phyloP scores from a whole-genome alignment of 37 sponge, comb jelly and placozoan genomes.

The Oscarella lobularis region DNA sequence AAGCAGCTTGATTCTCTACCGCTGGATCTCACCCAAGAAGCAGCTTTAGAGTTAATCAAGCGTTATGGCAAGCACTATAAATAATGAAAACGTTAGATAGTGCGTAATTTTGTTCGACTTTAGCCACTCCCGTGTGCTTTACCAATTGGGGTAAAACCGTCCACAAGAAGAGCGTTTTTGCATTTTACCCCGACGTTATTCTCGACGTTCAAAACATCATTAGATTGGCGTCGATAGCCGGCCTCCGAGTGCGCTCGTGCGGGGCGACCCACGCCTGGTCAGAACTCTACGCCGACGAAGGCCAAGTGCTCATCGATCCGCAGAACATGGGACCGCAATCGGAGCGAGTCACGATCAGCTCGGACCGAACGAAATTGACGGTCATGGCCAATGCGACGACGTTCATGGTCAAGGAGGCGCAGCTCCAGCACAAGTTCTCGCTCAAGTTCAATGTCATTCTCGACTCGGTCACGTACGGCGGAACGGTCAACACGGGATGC shows the following conservation, averaged over 20 bases:
- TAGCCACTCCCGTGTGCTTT: no score
- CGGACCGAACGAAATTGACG: background rate
- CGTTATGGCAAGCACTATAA: no score
- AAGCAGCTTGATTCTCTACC: no score
- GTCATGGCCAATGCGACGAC: background rate
- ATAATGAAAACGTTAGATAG: no score
- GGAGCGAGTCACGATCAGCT: background rate
- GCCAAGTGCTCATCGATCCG: background rate
- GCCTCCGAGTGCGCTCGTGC: background rate
- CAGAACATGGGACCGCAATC: background rate
- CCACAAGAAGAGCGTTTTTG: background rate
- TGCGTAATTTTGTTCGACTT: no score
- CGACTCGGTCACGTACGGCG: conserved; percentile 1
- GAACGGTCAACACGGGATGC: background rate
- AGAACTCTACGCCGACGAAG: background rate
- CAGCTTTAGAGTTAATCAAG: no score
- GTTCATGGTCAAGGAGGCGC: background rate
- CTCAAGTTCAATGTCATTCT: background rate
- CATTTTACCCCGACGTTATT: background rate
- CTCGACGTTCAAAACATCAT: background rate
- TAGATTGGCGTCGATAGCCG: background rate
- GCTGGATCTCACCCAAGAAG: no score
- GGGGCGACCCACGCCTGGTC: background rate
- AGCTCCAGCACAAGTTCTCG: background rate
- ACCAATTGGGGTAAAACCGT: background rate